Base-by-base conservation (phyloP, 1,140 invertebrate species). In the Saccostrea cuccullata region DNA sequence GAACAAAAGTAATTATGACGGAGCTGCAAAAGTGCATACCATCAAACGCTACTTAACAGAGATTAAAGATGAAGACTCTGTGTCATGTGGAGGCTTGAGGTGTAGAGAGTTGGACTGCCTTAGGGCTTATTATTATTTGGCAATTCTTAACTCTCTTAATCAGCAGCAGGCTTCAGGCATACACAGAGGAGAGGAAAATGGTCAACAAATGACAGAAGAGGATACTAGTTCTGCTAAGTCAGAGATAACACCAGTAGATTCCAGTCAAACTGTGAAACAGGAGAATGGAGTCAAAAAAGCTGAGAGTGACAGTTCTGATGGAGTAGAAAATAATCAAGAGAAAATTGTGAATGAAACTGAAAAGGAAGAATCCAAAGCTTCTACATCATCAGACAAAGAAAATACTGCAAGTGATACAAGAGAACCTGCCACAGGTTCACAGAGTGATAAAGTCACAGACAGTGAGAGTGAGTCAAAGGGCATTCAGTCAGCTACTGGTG, bases 91-190 rank as follows among this genome's bases (percentile, higher is more conserved):
- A 55, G 88, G 90, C 56, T 87, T 92, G 5, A 89, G 93, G 20
- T 94, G 93, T 86, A 88, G 92, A 40, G 93, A 93, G 86, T 88
- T 94, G 30, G 93, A 94, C 88, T 93, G 93, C 88, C 90, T 94
- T 2, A 88, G 93, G 73, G 93, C 93, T 2, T 94, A 93, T 82
- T 93, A 92, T 88, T 94, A 93, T 90, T 88, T 94, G 55, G 91
- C 91, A 8, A 91, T 93, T 82, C 85, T 93, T 60, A 90, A 90
- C 82, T 92, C 89, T 86, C 67, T 93, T 5, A 77, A 30, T 15
- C 70, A 77, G 15, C 70, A 77, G 26, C 70, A 26, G 30, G 15
- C 70, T 30, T 12, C 2, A 30, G 70, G 8, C 5, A 15, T 15
- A 36, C 23, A 13, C 4, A 26, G 36, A 77, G 30, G 30, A 30